Evolutionary conservation across 2,888 invertebrate species (phyloP).

Genomic region (Apodemia zela): DNA sequence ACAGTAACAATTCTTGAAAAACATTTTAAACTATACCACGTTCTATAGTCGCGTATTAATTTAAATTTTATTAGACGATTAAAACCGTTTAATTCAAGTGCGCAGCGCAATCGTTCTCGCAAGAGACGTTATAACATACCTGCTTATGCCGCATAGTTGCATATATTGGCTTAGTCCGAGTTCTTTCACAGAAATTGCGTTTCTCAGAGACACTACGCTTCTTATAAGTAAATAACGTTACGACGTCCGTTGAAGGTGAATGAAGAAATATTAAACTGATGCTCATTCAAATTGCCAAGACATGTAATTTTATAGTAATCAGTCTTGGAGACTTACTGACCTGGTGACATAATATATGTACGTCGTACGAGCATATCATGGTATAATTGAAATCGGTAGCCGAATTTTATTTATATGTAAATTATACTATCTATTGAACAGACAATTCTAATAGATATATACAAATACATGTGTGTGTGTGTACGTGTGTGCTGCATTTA

Average conservation of each 20-base stretch:
- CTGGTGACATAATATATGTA: not conserved
- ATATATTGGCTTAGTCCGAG: conserved; percentile 14
- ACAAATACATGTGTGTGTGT: too few species aligned
- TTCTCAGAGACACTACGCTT: conserved; percentile 16
- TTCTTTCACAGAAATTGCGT: conserved; percentile 17
- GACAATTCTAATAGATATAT: too few species aligned
- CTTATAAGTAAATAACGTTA: conserved; percentile 4
- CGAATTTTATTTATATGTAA: too few species aligned
- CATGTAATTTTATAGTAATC: not conserved
- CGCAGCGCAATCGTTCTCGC: conserved; percentile 14
- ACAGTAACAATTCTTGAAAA: too few species aligned
- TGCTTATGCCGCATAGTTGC: conserved; percentile 12
- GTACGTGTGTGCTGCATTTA: too few species aligned
- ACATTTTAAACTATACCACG: too few species aligned
- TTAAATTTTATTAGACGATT: not conserved
- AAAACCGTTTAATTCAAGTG: conserved; percentile 8
- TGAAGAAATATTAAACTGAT: not conserved
- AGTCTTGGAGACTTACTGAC: not conserved
- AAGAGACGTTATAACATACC: not conserved
- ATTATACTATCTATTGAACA: too few species aligned
- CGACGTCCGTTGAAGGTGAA: conserved; percentile 10
- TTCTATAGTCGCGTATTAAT: too few species aligned
- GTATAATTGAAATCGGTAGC: too few species aligned
- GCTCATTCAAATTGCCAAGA: not conserved
- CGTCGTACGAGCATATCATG: too few species aligned